A percentile compares a stretch with the other conserved stretches of the same genome.
phyloP scores from a whole-genome alignment of 2,113 vertebrate genomes.

The Aplodontia rufa region DNA sequence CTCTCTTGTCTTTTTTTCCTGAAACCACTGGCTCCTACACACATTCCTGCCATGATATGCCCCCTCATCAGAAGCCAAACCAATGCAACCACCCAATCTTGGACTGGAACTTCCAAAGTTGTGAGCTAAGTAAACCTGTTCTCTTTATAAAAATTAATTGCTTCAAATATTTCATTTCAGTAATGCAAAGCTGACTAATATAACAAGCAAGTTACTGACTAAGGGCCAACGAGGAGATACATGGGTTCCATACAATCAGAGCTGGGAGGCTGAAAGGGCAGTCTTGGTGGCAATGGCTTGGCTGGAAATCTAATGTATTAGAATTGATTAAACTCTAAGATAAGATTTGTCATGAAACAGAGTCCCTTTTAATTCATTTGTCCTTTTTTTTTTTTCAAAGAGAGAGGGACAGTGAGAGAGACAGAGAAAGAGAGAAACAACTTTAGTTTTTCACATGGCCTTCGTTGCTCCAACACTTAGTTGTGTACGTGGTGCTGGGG shows the following conservation, averaged over 20 bases:
- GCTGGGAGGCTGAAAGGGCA: neutral
- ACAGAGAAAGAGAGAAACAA: no score
- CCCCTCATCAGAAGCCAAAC: neutral
- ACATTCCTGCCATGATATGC: neutral
- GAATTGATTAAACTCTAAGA: neutral
- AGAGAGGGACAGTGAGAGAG: no score
- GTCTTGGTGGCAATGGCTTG: neutral
- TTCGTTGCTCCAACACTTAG: no score
- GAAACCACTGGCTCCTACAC: neutral
- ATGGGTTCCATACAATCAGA: neutral
- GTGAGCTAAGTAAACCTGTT: neutral
- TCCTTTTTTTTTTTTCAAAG: neutral
- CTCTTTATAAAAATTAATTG: neutral
- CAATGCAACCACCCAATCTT: neutral
- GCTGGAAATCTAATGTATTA: neutral
- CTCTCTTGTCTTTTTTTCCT: neutral
- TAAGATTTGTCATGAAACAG: neutral
- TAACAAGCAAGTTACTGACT: neutral
- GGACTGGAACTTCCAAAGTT: neutral
- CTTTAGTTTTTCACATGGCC: no score
- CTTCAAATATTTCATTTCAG: neutral
- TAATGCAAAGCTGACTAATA: neutral
- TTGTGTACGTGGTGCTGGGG: no score
- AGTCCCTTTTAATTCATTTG: neutral
- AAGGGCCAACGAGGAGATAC: neutral